Conservation (phyloP, 2,888 invertebrate genomes). For the Perdita meconis region DNA sequence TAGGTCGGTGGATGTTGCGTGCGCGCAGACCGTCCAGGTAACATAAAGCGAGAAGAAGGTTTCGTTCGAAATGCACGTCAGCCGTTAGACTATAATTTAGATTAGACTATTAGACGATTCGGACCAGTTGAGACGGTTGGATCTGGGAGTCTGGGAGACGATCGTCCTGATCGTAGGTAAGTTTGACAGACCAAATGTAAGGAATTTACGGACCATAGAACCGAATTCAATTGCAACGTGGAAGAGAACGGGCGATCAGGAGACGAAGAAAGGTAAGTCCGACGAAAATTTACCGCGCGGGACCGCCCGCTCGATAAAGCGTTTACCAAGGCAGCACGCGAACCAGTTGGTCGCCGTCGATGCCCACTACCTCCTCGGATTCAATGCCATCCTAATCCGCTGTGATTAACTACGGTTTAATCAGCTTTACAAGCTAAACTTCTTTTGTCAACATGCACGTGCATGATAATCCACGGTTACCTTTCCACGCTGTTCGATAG, state of each 20-base stretch:
- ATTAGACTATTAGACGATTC: too few species aligned
- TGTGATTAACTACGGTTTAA: slow-evolving; percentile 84
- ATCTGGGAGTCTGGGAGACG: too few species aligned
- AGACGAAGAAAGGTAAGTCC: slow-evolving; percentile 42
- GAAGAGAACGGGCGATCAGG: slow-evolving; percentile 66
- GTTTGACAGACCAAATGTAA: slow-evolving; percentile 77
- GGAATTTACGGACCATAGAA: slow-evolving; percentile 81
- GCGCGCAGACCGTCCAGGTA: slow-evolving; percentile 11
- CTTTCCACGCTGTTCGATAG: slow-evolving; percentile 50
- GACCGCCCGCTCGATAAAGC: slow-evolving; percentile 78
- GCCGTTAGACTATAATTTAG: too few species aligned
- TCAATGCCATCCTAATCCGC: slow-evolving; percentile 76
- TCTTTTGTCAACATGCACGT: slow-evolving; percentile 83
- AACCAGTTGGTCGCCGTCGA: slow-evolving; percentile 11
- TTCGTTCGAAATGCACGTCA: not conserved
- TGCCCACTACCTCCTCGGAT: not conserved
- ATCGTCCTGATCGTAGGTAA: slow-evolving; percentile 55
- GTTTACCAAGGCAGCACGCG: slow-evolving; percentile 68
- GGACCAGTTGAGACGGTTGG: too few species aligned
- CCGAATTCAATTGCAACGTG: slow-evolving; percentile 83
- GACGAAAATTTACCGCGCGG: slow-evolving; percentile 79
- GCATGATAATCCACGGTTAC: slow-evolving; percentile 82
- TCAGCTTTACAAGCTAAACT: slow-evolving; percentile 84
- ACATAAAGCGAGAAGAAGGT: not conserved
- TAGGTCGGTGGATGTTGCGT: slow-evolving; percentile 24